Evolutionary conservation across 1,140 invertebrate species (phyloP).

Genomic region (Dolichoris vasculosae): DNA sequence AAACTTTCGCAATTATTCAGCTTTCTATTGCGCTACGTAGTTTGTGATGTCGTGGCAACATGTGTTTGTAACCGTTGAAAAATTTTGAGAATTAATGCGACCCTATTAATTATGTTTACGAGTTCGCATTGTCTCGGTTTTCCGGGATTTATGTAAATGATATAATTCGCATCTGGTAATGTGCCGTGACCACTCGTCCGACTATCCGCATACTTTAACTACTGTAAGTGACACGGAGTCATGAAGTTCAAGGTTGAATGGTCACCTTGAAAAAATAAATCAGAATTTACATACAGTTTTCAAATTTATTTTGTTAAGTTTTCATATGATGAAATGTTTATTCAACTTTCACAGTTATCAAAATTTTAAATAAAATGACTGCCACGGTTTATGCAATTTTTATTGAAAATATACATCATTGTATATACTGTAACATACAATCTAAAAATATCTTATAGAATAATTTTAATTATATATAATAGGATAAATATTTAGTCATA

Average conservation of each 20-base stretch:
- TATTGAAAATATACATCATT: too few species aligned
- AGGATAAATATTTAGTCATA: too few species aligned
- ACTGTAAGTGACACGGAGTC: background rate
- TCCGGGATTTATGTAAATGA: conserved; percentile 64
- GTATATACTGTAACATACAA: too few species aligned
- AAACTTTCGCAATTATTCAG: conserved; percentile 75
- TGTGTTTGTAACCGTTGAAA: conserved; percentile 68
- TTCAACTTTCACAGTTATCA: too few species aligned
- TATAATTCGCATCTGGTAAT: conserved; percentile 45
- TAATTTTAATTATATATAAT: too few species aligned
- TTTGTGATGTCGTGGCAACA: conserved; percentile 69
- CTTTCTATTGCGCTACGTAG: conserved; percentile 72
- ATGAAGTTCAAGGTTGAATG: background rate
- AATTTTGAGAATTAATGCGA: conserved; percentile 71
- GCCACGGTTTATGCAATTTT: too few species aligned
- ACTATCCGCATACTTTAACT: conserved; percentile 20
- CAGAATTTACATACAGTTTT: background rate
- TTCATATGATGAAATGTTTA: too few species aligned
- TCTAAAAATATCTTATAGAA: too few species aligned
- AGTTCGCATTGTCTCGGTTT: conserved; percentile 67
- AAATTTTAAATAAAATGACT: too few species aligned
- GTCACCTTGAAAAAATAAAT: background rate
- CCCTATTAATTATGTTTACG: conserved; percentile 74
- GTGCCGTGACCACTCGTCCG: background rate
- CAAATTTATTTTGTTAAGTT: too few species aligned